Evolutionary conservation across 2,113 vertebrate species (phyloP).

Genomic region (Seriola quinqueradiata): DNA sequence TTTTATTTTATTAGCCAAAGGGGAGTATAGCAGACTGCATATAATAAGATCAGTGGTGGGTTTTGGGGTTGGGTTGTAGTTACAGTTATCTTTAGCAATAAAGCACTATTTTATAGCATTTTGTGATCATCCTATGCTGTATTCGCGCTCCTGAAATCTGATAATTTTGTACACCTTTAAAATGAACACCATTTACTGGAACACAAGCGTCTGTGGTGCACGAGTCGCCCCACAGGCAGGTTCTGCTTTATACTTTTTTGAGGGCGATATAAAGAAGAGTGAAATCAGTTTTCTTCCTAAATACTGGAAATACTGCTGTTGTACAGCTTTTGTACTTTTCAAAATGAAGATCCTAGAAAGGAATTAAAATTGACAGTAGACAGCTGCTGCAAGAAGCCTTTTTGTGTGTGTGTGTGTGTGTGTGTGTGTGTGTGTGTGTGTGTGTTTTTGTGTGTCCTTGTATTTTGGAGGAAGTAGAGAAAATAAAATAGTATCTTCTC

Average conservation of each 20-base stretch:
- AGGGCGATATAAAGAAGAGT: neutral
- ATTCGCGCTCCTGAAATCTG: constrained; percentile 34
- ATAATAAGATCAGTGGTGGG: constrained; percentile 53
- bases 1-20: constrained; percentile 52
- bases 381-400: neutral
- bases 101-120: constrained; percentile 41
- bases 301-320: neutral
- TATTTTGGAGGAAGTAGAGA: neutral
- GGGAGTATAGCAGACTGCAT: constrained; percentile 38
- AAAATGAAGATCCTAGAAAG: constrained; percentile 1
- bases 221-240: neutral
- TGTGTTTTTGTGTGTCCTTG: neutral
- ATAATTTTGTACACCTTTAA: constrained; percentile 29
- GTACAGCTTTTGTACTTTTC: neutral
- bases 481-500: constrained; percentile 3
- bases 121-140: constrained; percentile 19
- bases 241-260: neutral
- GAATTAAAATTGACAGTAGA: constrained; percentile 1
- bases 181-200: constrained; percentile 34
- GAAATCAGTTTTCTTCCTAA: neutral
- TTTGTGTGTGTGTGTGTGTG: neutral
- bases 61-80: constrained; percentile 33
- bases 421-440: neutral
- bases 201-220: neutral
- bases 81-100: constrained; percentile 60